Percentiles rank a stretch among this genome's conserved stretches.
phyloP scores from a whole-genome alignment of 2,888 invertebrate genomes.

The Peribatodes rhomboidaria region DNA sequence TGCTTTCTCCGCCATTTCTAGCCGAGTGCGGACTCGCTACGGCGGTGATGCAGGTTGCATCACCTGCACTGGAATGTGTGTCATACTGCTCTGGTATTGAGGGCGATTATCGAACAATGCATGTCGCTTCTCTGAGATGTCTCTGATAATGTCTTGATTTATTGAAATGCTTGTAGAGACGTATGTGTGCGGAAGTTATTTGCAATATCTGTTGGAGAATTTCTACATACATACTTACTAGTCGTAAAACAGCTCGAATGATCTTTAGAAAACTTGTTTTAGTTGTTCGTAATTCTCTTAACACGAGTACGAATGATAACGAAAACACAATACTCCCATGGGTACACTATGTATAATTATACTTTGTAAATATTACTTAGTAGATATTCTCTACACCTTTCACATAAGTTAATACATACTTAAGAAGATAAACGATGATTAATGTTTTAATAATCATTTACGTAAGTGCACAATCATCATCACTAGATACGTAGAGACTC shows the following conservation, averaged over 20 bases:
- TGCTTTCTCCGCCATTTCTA: slow-evolving; percentile 37
- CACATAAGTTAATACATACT: too few relatives aligned
- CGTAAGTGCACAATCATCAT: neutral
- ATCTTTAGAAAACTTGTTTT: too few relatives aligned
- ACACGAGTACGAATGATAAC: too few relatives aligned
- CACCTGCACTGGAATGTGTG: slow-evolving; percentile 32
- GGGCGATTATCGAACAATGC: slow-evolving; percentile 32
- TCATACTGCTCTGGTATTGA: slow-evolving; percentile 22
- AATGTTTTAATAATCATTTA: neutral
- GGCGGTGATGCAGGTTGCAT: slow-evolving; percentile 29
- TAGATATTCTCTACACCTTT: too few relatives aligned
- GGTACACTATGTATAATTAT: too few relatives aligned
- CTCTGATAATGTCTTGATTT: neutral
- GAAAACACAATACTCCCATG: too few relatives aligned
- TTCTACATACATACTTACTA: too few relatives aligned
- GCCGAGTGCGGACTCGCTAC: slow-evolving; percentile 5
- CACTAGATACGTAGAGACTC: neutral
- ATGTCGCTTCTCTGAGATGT: neutral
- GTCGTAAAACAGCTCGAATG: too few relatives aligned
- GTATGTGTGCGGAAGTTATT: neutral
- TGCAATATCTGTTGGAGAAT: neutral
- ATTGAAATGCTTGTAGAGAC: too few relatives aligned
- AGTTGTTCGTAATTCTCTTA: too few relatives aligned
- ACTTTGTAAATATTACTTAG: too few relatives aligned
- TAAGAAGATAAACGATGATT: neutral